Evolutionary conservation across 2,888 invertebrate species (phyloP), one percentile per base, ranked within the genome.

Genomic region (Taenaris catops): DNA sequence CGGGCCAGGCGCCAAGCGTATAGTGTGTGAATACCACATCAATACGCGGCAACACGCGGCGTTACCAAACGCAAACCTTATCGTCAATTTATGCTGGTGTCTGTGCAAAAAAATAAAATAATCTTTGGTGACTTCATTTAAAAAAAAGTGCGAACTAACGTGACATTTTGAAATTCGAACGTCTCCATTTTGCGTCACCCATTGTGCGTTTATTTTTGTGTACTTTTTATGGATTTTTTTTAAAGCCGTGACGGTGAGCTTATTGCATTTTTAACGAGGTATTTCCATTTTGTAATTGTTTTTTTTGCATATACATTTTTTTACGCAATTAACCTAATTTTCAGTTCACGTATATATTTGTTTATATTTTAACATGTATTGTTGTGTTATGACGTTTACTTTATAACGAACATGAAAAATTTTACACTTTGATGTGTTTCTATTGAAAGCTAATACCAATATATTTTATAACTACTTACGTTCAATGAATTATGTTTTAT

Each of bases 1-100:
- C 61, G 63, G 64, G 67, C 71, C 56, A 62, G 63, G 56, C 55
- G 60, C 61, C 48, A 58, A 45, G 31, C 38, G 34, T 28, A 11
- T 6, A 9, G 38, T 28, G 32, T 35, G 36, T 51, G 18, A 32
- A 38, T 28, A 23, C 35, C 31, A 46, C 55, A 53, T 34, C 25
- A 23, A 7, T 8, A 23, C 23, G 35, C 21, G 27, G 5, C 18
- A 18, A 16, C 11, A 25, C 16, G 28, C 29, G 25, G 17, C 21
- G 14, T 29, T 14, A 8, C 9, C 8, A 7, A 10, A 25, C 32
- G 32, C 17, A 4, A 32, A 17, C 4, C 32, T 6, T 7, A 4
- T 24, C 32, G 32, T 32, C 25, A 18, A 25, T 25, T 17, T 16
- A 4, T 7, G 19, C 10, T 7, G 16, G 29, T 29, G 19, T 25